A percentile compares a stretch with the other conserved stretches of the same genome.
Evolutionary conservation across 1,140 invertebrate genomes (phyloP).

Genomic region (Andrena cerasifolii): DNA sequence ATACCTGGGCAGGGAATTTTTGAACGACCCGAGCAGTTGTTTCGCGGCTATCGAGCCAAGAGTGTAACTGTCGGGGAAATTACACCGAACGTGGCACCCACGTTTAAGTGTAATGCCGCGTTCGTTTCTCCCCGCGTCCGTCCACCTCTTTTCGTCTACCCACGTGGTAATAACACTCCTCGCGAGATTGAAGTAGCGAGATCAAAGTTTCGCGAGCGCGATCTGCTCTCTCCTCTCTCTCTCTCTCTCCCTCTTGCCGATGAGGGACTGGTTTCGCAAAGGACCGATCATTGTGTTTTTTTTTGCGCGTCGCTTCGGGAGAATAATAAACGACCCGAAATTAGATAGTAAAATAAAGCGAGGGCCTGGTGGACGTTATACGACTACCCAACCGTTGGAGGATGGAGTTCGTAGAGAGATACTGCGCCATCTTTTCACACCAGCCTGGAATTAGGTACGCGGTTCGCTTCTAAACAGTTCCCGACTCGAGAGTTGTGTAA

Average conservation of each 20-base stretch:
- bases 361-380: not conserved
- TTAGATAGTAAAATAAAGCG: constrained; percentile 24
- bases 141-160: constrained; percentile 10
- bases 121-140: constrained; percentile 5
- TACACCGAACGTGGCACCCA: constrained; percentile 24
- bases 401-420: not conserved
- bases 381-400: not conserved
- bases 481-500: not conserved
- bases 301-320: not conserved
- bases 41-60: not conserved
- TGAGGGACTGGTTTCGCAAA: not conserved
- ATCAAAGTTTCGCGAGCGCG: constrained; percentile 25
- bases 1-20: not conserved
- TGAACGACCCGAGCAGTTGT: not conserved
- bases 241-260: not conserved
- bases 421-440: not conserved
- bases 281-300: not conserved
- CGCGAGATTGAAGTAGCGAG: constrained; percentile 34
- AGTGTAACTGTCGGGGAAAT: constrained; percentile 25
- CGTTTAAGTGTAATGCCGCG: constrained; percentile 25
- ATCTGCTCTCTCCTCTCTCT: not conserved
- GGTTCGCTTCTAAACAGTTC: not conserved
- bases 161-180: constrained; percentile 41
- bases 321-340: constrained; percentile 18
- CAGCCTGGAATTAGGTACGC: not conserved